Evolutionary conservation across 2,888 invertebrate species (phyloP).

Genomic region (Exocentrus adspersus): DNA sequence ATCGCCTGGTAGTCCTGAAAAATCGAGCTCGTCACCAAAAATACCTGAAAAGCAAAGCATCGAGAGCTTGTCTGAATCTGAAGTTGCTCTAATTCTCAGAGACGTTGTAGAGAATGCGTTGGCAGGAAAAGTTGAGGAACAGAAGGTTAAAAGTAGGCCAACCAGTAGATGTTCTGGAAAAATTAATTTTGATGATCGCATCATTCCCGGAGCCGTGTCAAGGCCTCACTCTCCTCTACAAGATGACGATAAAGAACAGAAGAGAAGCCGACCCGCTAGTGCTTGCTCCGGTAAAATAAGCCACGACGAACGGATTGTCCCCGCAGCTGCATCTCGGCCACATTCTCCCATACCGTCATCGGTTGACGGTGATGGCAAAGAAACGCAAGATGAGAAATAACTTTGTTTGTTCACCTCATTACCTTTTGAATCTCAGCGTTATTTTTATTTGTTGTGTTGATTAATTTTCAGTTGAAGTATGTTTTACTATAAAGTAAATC

Average conservation of each 20-base stretch:
- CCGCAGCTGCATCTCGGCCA: conserved; percentile 35
- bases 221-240: conserved; percentile 37
- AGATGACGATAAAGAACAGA: neutral
- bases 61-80: neutral
- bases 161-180: conserved; percentile 27
- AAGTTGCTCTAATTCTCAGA: neutral
- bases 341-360: conserved; percentile 27
- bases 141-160: conserved; percentile 27
- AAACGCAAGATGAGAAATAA: neutral
- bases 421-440: neutral
- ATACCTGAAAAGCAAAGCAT: neutral
- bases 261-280: conserved; percentile 31
- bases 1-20: neutral
- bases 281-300: conserved; percentile 24
- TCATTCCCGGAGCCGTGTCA: conserved; percentile 36
- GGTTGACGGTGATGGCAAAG: neutral
- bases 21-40: neutral
- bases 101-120: conserved; percentile 11
- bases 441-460: neutral
- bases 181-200: conserved; percentile 37
- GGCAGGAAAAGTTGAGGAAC: neutral
- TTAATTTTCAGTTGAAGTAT: too few relatives aligned
- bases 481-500: neutral
- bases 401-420: neutral
- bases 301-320: conserved; percentile 39